These are phyloP conservation scores for Eurytemora carolleeae DNA, from an alignment of 1,140 invertebrate species.

Conservation along the genomic window DNA sequence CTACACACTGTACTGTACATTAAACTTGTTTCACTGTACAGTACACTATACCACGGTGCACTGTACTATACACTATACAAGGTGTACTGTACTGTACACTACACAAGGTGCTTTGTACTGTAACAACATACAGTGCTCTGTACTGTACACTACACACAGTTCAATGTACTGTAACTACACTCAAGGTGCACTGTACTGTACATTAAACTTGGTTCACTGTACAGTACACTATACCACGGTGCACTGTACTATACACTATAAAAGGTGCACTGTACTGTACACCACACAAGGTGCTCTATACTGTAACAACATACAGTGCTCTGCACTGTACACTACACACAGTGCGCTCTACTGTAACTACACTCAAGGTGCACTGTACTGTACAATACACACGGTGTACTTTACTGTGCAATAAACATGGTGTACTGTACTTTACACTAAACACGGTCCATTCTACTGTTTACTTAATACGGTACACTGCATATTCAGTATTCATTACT, in stretches of 20 bases:
- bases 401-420: background rate
- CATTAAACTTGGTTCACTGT: background rate
- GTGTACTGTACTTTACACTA: background rate
- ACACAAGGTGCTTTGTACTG: too few species aligned
- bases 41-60: background rate
- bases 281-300: background rate
- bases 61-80: background rate
- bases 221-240: background rate
- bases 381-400: too few species aligned
- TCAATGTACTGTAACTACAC: too few species aligned
- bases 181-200: too few species aligned
- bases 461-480: background rate
- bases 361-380: too few species aligned
- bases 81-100: background rate
- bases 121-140: too few species aligned
- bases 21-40: background rate
- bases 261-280: background rate
- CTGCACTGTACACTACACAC: too few species aligned
- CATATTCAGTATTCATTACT: too few species aligned
- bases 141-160: too few species aligned
- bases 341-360: too few species aligned
- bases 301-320: too few species aligned
- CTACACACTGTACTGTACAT: too few species aligned
- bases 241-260: background rate
- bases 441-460: background rate